Conservation (phyloP, 2,888 invertebrate genomes). For the Plebejus melissa region DNA sequence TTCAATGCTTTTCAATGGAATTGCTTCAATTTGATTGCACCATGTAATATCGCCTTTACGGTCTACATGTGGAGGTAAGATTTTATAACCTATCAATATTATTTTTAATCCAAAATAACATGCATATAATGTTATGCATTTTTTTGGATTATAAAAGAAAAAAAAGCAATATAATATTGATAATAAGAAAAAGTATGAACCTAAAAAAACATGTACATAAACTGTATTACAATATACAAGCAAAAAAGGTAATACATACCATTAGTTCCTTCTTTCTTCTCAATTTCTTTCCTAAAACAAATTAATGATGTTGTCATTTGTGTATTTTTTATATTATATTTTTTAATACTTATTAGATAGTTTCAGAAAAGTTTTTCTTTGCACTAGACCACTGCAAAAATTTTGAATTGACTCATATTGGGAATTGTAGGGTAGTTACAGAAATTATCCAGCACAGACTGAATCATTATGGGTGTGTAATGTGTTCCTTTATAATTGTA, state of each 20-base stretch:
- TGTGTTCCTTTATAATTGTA: neutral
- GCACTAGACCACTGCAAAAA: neutral
- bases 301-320: conserved; percentile 15
- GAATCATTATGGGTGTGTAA: neutral
- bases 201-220: neutral
- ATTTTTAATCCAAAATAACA: neutral
- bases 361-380: neutral
- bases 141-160: neutral
- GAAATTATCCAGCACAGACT: neutral
- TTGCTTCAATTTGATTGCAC: too few relatives aligned
- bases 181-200: neutral
- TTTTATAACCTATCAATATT: neutral
- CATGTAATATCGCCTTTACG: too few relatives aligned
- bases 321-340: neutral
- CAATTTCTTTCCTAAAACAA: conserved; percentile 19
- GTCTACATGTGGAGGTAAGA: neutral
- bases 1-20: too few relatives aligned
- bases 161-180: neutral
- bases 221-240: neutral
- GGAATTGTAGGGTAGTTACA: conserved; percentile 16
- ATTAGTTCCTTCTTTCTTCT: conserved; percentile 1
- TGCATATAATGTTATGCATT: neutral
- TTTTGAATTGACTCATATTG: neutral
- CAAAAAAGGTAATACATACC: neutral
- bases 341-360: neutral